phyloP scores from a whole-genome alignment of 2,888 invertebrate genomes.

The Dione juno region DNA sequence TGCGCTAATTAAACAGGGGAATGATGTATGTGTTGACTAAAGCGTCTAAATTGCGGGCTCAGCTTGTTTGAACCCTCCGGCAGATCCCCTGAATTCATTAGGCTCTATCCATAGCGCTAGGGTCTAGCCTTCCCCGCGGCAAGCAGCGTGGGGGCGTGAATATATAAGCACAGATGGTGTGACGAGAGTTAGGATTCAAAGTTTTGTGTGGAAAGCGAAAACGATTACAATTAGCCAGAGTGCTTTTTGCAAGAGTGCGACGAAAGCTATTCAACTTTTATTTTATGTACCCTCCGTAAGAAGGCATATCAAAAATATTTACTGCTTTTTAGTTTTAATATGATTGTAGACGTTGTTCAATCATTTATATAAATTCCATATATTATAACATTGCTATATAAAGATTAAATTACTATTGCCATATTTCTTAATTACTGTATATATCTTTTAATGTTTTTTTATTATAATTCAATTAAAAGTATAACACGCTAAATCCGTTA shows the following conservation, averaged over 20 bases:
- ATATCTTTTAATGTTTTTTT: background rate
- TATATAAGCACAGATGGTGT: slow-evolving; percentile 56
- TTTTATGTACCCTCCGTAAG: background rate
- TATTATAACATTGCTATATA: background rate
- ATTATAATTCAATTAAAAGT: background rate
- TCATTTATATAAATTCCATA: no score
- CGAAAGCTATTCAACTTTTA: background rate
- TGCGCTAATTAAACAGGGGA: slow-evolving; percentile 53
- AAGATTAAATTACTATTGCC: no score
- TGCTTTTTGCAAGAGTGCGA: slow-evolving; percentile 17
- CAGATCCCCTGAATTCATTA: slow-evolving; percentile 59
- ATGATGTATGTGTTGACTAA: slow-evolving; percentile 53
- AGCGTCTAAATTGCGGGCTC: slow-evolving; percentile 55
- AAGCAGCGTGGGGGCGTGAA: slow-evolving; percentile 53
- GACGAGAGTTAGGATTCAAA: slow-evolving; percentile 41
- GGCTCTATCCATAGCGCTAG: slow-evolving; percentile 55
- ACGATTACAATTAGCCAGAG: slow-evolving; percentile 23
- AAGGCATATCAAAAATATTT: slow-evolving; percentile 12
- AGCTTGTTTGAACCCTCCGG: slow-evolving; percentile 49
- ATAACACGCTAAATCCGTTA: background rate
- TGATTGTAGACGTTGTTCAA: no score
- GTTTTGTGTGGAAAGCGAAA: slow-evolving; percentile 38
- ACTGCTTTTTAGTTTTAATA: no score
- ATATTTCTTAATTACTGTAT: no score
- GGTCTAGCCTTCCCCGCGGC: slow-evolving; percentile 60